Percentiles rank a stretch among this genome's conserved stretches.
Evolutionary conservation across 2,113 vertebrate genomes (phyloP).

Genomic region (Bufo bufo): DNA sequence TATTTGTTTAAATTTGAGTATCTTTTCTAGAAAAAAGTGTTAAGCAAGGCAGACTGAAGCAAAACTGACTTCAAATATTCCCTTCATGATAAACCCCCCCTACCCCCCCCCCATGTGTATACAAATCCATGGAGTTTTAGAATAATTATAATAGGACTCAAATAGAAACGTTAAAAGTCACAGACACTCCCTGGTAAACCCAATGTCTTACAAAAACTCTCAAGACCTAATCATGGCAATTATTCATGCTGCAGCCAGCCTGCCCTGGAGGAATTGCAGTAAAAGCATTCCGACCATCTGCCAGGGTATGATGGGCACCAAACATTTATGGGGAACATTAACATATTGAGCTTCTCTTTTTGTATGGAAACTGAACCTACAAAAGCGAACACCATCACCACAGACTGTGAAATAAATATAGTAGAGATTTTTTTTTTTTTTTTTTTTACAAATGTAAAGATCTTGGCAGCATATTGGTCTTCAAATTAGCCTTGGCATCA

Average conservation of each 20-base stretch:
- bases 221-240: constrained; percentile 4
- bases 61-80: background rate
- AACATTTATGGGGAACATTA: background rate
- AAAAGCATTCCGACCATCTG: constrained; percentile 4
- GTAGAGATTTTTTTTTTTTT: no score
- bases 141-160: background rate
- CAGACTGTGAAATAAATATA: background rate
- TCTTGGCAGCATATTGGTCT: background rate
- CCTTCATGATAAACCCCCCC: no score
- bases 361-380: background rate
- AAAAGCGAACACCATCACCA: background rate
- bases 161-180: background rate
- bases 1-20: no score
- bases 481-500: background rate
- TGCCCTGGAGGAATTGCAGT: constrained; percentile 8
- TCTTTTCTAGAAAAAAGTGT: no score
- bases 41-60: no score
- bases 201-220: background rate
- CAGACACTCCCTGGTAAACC: background rate
- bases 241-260: constrained; percentile 7
- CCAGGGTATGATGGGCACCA: background rate
- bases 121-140: background rate
- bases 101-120: background rate
- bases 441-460: background rate
- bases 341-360: background rate